Conservation (phyloP, 1,140 invertebrate genomes). For the Drosophila athabasca region DNA sequence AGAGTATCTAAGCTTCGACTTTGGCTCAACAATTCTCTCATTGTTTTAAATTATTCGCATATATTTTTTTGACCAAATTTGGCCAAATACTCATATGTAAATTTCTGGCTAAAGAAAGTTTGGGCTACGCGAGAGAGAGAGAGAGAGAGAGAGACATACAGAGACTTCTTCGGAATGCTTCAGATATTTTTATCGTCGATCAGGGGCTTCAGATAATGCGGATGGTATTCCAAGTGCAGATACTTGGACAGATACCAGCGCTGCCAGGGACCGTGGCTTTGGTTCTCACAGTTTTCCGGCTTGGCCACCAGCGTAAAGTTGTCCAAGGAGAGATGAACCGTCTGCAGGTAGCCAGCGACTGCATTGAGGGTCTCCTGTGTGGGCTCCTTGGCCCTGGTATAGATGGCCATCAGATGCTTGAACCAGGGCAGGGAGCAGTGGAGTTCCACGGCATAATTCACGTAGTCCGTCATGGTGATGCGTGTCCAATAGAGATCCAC, state of each 20-base stretch:
- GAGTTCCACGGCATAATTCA: constrained; percentile 49
- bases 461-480: constrained; percentile 57
- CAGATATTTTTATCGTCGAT: constrained; percentile 53
- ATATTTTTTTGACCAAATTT: constrained; percentile 40
- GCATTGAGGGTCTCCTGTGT: not conserved
- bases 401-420: constrained; percentile 56
- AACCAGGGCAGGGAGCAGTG: constrained; percentile 63
- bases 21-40: not conserved
- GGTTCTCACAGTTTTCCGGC: constrained; percentile 12
- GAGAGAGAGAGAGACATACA: not conserved
- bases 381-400: constrained; percentile 30
- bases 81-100: constrained; percentile 34
- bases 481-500: constrained; percentile 64
- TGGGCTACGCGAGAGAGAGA: constrained; percentile 7
- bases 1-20: constrained; percentile 24
- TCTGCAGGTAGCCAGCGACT: constrained; percentile 35
- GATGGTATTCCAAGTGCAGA: constrained; percentile 53
- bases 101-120: constrained; percentile 68
- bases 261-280: constrained; percentile 22
- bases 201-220: constrained; percentile 56
- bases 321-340: constrained; percentile 5
- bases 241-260: constrained; percentile 56
- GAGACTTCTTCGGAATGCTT: constrained; percentile 14
- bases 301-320: constrained; percentile 30
- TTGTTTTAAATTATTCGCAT: constrained; percentile 43